Conservation (phyloP, 2,797 vertebrate species). For the Moxostoma hubbsi region DNA sequence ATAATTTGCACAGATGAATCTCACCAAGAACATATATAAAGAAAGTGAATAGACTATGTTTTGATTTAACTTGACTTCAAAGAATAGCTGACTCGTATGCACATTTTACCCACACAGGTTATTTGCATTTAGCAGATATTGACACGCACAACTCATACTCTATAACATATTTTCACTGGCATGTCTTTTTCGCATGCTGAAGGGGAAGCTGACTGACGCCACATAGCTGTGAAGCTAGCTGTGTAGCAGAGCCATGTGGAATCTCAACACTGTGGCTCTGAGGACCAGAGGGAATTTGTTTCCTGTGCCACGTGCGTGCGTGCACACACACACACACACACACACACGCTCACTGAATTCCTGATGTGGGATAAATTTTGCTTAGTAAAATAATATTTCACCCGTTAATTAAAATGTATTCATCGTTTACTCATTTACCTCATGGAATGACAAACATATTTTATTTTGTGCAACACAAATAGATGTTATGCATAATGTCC, state of each 20-base stretch:
- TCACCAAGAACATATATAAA: too few species aligned
- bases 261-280: conserved; percentile 41
- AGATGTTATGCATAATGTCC: too few species aligned
- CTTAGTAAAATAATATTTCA: background rate
- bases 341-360: background rate
- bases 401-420: too few species aligned
- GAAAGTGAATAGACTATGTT: too few species aligned
- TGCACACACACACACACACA: conserved; percentile 2
- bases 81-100: too few species aligned
- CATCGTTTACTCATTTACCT: too few species aligned
- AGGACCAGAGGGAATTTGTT: conserved; percentile 35
- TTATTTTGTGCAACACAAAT: too few species aligned
- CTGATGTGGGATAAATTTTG: background rate
- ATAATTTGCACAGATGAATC: too few species aligned
- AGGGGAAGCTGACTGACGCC: background rate
- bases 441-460: too few species aligned
- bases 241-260: conserved; percentile 49
- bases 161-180: conserved; percentile 15
- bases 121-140: too few species aligned
- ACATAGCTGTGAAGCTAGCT: conserved; percentile 22
- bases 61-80: too few species aligned
- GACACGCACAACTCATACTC: background rate
- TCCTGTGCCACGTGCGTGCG: background rate
- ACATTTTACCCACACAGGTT: too few species aligned
- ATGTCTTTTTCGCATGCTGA: background rate